These are phyloP conservation scores for Rhipidura dahli DNA, from an alignment of 2,113 vertebrate genomes.

Conservation along the genomic window DNA sequence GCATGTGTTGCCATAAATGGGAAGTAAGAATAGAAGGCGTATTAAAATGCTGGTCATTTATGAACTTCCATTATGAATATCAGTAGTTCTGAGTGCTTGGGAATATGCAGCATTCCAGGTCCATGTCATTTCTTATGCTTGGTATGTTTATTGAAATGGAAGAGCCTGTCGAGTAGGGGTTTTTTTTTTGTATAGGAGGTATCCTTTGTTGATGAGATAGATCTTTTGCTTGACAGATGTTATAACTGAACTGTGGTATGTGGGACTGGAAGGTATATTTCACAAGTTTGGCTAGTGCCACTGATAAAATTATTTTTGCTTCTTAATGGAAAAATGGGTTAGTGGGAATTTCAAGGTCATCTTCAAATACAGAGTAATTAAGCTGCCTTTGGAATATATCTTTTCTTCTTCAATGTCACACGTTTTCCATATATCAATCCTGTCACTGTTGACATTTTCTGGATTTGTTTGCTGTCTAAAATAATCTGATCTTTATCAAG, in stretches of 20 bases:
- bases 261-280: neutral
- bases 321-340: neutral
- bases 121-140: neutral
- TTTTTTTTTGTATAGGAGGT: neutral
- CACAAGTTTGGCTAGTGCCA: neutral
- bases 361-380: neutral
- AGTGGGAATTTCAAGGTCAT: conserved; percentile 24
- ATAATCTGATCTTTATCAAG: neutral
- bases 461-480: neutral
- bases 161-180: neutral
- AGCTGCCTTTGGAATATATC: neutral
- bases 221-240: neutral
- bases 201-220: neutral
- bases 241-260: neutral
- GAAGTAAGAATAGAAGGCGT: neutral
- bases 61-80: neutral
- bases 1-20: neutral
- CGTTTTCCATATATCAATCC: neutral
- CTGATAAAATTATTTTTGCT: neutral
- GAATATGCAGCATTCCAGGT: neutral
- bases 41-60: neutral
- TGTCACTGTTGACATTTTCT: neutral
- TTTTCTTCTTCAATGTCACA: neutral
- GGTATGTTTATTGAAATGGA: neutral
- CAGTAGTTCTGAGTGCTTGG: neutral